A percentile compares a stretch with the other conserved stretches of the same genome.
These are phyloP conservation scores for Boulengeromyrus knoepffleri DNA, from an alignment of 2,113 vertebrate species.

Conservation along the genomic window DNA sequence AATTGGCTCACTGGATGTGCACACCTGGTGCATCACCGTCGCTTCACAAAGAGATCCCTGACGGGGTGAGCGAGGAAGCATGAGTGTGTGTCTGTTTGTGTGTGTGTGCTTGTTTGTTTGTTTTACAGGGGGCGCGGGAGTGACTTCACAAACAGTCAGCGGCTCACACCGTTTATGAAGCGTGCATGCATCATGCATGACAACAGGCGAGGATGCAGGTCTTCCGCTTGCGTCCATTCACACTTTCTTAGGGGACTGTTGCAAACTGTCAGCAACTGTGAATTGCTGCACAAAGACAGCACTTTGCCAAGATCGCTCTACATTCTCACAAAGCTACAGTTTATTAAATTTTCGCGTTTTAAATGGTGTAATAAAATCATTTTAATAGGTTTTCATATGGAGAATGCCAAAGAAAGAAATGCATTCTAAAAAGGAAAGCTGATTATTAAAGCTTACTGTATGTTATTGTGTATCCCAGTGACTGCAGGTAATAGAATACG, in stretches of 20 bases:
- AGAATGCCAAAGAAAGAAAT: background rate
- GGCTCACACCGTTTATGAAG: background rate
- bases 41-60: background rate
- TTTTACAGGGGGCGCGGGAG: background rate
- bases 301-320: background rate
- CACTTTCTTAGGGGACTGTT: background rate
- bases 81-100: background rate
- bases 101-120: background rate
- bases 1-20: background rate
- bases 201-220: background rate
- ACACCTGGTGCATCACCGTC: too few relatives aligned
- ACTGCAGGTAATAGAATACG: background rate
- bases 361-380: background rate
- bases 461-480: background rate
- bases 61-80: background rate
- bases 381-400: background rate
- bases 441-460: background rate
- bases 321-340: background rate
- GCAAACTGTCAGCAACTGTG: background rate
- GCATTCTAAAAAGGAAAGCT: background rate
- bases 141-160: background rate
- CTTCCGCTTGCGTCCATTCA: background rate
- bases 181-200: background rate
- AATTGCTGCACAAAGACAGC: background rate
- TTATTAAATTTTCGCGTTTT: background rate